A percentile compares a stretch with the other conserved stretches of the same genome.
phyloP scores from a whole-genome alignment of 2,113 vertebrate species.

The Rousettus leschenaultii region DNA sequence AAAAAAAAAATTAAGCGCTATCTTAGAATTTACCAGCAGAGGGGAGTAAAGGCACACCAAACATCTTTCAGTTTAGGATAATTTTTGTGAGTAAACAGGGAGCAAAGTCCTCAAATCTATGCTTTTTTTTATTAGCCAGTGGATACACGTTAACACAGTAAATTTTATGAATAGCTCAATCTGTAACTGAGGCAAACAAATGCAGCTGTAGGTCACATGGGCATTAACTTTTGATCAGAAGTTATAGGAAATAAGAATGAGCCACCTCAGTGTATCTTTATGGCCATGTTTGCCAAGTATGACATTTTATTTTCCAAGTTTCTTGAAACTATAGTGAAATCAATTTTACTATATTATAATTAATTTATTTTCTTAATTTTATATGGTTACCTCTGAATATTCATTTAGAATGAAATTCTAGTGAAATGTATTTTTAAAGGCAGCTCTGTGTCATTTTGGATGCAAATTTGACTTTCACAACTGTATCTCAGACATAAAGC shows the following conservation, averaged over 20 bases:
- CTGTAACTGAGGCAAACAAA: constrained; percentile 36
- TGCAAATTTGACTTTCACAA: background rate
- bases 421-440: background rate
- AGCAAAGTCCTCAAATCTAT: background rate
- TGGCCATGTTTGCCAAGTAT: background rate
- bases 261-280: constrained; percentile 37
- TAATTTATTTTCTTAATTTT: background rate
- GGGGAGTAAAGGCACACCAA: constrained; percentile 76
- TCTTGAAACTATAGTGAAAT: background rate
- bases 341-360: background rate
- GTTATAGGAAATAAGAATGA: constrained; percentile 8
- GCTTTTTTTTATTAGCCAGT: constrained; percentile 38
- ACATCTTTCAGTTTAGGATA: constrained; percentile 20
- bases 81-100: constrained; percentile 34
- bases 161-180: constrained; percentile 29
- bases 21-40: constrained; percentile 71
- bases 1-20: background rate
- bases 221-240: constrained; percentile 44
- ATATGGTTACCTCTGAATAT: background rate
- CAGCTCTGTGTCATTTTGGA: background rate
- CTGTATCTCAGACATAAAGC: background rate
- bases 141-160: background rate
- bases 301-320: constrained; percentile 30
- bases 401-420: background rate
- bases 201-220: background rate